Evolutionary conservation across 2,797 vertebrate species (phyloP).

Genomic region (Gallinago stenura): DNA sequence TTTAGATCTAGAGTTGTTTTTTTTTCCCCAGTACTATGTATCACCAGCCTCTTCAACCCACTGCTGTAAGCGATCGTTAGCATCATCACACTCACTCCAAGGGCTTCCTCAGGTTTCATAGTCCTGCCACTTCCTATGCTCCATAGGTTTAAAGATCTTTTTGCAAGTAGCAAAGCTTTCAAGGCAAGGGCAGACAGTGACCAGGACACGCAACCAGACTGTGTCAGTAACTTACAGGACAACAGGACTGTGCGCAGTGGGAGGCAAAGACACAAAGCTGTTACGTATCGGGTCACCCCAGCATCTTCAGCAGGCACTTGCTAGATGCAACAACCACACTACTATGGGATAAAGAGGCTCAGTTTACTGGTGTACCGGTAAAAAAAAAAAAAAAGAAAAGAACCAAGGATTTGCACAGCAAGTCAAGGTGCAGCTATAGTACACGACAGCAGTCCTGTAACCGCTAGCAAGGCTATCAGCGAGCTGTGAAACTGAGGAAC

Average conservation of each 20-base stretch:
- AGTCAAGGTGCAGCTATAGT: conserved; percentile 28
- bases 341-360: conserved; percentile 18
- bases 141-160: background rate
- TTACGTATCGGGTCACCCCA: background rate
- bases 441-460: background rate
- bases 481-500: background rate
- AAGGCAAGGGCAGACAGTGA: background rate
- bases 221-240: background rate
- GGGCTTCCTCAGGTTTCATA: background rate
- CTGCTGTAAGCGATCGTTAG: background rate
- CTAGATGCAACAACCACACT: background rate
- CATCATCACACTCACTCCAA: background rate
- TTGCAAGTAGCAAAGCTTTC: background rate
- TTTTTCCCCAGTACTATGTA: background rate
- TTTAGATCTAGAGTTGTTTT: background rate
- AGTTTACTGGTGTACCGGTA: background rate
- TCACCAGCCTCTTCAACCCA: background rate
- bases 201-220: background rate
- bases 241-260: background rate
- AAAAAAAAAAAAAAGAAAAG: background rate
- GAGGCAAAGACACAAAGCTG: conserved; percentile 22
- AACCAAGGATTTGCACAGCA: background rate
- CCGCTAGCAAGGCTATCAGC: background rate
- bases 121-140: background rate
- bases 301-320: conserved; percentile 11